phyloP scores from a whole-genome alignment of 2,113 vertebrate species.

The Sterrhoptilus dennistouni region DNA sequence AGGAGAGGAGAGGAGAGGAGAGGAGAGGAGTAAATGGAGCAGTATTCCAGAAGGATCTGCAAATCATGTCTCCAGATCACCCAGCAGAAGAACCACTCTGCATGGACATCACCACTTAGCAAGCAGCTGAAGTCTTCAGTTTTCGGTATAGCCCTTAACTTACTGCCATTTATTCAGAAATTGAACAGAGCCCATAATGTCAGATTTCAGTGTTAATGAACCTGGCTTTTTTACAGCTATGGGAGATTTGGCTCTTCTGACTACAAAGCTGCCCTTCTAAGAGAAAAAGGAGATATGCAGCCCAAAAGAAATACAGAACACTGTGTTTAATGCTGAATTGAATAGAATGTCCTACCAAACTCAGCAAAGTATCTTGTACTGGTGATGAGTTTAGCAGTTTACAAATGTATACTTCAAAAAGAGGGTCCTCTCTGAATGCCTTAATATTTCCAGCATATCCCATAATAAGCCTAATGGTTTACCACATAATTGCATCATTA shows the following conservation, averaged over 20 bases:
- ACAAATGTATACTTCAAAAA: not conserved
- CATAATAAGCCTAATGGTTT: slow-evolving; percentile 23
- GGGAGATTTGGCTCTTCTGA: not conserved
- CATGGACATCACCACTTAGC: not conserved
- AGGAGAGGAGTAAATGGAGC: no score
- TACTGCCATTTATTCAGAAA: not conserved
- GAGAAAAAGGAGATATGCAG: not conserved
- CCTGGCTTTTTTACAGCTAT: fast-evolving
- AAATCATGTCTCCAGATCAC: not conserved
- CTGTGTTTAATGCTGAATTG: not conserved
- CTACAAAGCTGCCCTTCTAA: not conserved
- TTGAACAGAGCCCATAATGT: not conserved
- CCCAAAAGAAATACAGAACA: not conserved
- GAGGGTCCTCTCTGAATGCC: not conserved
- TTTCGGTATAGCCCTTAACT: not conserved
- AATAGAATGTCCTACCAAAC: not conserved
- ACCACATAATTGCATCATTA: slow-evolving; percentile 43
- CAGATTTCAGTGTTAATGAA: not conserved
- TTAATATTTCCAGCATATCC: slow-evolving; percentile 7
- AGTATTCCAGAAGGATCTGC: not conserved
- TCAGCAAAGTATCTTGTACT: not conserved
- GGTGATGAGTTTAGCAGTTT: not conserved
- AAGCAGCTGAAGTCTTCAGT: not conserved
- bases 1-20: no score
- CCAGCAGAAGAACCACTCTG: not conserved